A percentile compares a stretch with the other conserved stretches of the same genome.
Conservation (phyloP, 2,113 vertebrate species). For the Numida meleagris region DNA sequence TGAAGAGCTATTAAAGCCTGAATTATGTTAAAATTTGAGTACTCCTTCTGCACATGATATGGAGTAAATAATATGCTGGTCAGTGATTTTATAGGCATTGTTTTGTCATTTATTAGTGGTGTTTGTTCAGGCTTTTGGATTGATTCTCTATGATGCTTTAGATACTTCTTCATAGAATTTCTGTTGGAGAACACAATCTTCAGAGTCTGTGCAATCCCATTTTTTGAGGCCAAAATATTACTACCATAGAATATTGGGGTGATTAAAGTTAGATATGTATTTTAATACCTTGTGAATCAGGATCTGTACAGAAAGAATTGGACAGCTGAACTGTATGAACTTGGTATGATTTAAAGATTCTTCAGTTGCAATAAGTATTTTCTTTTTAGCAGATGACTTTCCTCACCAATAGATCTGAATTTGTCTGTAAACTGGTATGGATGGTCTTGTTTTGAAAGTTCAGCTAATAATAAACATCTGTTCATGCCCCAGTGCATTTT, state of each 20-base stretch:
- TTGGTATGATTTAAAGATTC: not conserved
- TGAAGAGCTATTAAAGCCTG: not conserved
- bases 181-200: not conserved
- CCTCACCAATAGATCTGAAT: not conserved
- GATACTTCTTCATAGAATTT: not conserved
- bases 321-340: not conserved
- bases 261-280: not conserved
- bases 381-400: not conserved
- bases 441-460: not conserved
- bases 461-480: not conserved
- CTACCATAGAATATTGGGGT: not conserved
- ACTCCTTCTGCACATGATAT: not conserved
- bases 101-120: not conserved
- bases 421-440: fast-evolving
- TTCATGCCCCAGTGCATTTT: not conserved
- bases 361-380: not conserved
- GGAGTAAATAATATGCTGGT: not conserved
- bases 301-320: not conserved
- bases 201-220: not conserved
- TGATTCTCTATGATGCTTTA: not conserved
- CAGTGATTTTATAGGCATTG: not conserved
- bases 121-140: not conserved
- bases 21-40: not conserved
- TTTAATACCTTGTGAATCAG: not conserved
- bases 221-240: not conserved